Percentiles rank a stretch among this genome's conserved stretches.
These are phyloP conservation scores for Ptychobarbus kaznakovi DNA, from an alignment of 2,797 vertebrate species.

Conservation along the genomic window DNA sequence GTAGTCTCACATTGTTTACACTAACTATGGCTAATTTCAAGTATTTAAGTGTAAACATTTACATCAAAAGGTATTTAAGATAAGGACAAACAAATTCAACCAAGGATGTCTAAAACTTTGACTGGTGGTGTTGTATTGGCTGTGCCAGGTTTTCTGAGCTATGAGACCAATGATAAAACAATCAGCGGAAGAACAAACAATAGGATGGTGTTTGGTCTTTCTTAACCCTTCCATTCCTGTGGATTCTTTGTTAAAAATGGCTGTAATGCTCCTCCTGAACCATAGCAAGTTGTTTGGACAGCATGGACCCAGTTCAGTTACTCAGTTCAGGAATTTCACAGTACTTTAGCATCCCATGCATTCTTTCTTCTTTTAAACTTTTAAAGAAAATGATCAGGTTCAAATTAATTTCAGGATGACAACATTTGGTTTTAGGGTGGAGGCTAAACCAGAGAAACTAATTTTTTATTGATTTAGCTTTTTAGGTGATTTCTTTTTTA, in stretches of 20 bases:
- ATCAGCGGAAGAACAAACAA: neutral
- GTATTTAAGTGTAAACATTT: neutral
- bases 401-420: neutral
- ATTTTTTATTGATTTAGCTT: neutral
- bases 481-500: neutral
- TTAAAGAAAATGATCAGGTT: neutral
- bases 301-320: conserved; percentile 2
- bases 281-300: conserved; percentile 4
- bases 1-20: neutral
- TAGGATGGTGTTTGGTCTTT: neutral
- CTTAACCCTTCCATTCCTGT: neutral
- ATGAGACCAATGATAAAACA: conserved; percentile 4
- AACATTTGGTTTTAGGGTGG: neutral
- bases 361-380: neutral
- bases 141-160: neutral
- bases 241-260: conserved; percentile 3
- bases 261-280: neutral
- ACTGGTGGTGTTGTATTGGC: neutral
- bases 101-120: neutral
- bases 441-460: neutral
- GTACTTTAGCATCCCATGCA: neutral
- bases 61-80: neutral
- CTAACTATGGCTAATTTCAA: neutral
- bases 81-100: neutral
- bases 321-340: conserved; percentile 26